Conservation (phyloP, 1,140 invertebrate species). For the Mizuhopecten yessoensis region DNA sequence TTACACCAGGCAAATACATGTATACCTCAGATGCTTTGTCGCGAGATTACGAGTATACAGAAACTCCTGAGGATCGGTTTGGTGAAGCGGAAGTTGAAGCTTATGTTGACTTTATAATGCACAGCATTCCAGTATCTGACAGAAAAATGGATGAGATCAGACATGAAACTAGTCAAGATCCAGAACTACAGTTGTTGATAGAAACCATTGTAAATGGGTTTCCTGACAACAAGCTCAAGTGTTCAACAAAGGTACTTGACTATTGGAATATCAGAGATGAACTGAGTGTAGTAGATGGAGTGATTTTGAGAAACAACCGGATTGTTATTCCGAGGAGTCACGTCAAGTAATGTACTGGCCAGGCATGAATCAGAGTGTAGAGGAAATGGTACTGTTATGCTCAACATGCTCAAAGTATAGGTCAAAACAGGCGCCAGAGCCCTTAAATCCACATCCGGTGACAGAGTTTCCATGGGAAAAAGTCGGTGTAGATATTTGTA, state of each 20-base stretch:
- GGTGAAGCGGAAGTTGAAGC: not conserved
- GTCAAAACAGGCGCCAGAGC: constrained; percentile 43
- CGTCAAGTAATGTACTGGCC: constrained; percentile 63
- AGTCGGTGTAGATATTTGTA: constrained; percentile 52
- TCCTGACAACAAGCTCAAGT: not conserved
- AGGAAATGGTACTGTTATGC: constrained; percentile 42
- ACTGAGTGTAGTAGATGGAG: not conserved
- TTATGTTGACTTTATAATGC: not conserved
- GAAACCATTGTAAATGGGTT: too few species aligned
- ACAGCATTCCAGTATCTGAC: not conserved
- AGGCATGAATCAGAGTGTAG: constrained; percentile 50
- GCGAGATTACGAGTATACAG: not conserved
- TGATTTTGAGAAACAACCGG: not conserved
- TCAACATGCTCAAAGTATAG: constrained; percentile 44
- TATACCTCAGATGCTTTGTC: not conserved
- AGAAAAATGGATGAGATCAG: constrained; percentile 40
- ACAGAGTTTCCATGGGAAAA: constrained; percentile 55
- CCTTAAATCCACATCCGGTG: not conserved
- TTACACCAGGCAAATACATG: too few species aligned
- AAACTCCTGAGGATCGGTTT: not conserved
- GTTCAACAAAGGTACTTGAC: not conserved
- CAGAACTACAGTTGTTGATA: too few species aligned
- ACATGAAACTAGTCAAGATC: too few species aligned
- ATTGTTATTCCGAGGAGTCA: constrained; percentile 38
- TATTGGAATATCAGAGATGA: not conserved